Conservation (phyloP, 2,888 invertebrate genomes). For the Cheiracanthium punctorium region DNA sequence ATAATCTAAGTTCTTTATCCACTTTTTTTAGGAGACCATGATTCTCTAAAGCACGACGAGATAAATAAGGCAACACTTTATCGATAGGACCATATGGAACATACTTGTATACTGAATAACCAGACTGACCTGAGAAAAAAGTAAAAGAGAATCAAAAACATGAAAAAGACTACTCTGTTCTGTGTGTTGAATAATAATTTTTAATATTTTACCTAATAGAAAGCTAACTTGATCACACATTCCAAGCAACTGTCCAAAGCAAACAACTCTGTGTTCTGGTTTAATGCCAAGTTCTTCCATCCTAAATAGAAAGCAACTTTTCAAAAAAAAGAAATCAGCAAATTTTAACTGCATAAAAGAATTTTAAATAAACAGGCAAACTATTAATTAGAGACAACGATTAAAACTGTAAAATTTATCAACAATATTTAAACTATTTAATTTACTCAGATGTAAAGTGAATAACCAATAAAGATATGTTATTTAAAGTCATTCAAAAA, state of each 20-base stretch:
- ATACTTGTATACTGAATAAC: conserved; percentile 99
- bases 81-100: conserved; percentile 99
- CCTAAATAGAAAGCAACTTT: conserved; percentile 20
- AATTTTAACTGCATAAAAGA: no score
- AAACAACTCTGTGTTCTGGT: conserved; percentile 80
- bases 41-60: conserved; percentile 97
- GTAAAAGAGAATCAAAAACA: no score
- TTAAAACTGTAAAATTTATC: no score
- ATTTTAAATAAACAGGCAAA: no score
- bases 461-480: no score
- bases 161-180: no score
- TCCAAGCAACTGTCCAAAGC: conserved; percentile 98
- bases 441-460: no score
- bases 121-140: conserved; percentile 89
- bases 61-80: conserved; percentile 97
- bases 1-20: conserved; percentile 90
- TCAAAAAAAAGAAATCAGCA: no score
- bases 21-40: conserved; percentile 93
- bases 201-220: conserved; percentile 85
- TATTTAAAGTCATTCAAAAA: no score
- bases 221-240: conserved; percentile 99
- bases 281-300: conserved; percentile 56
- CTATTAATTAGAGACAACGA: no score
- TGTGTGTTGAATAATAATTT: no score
- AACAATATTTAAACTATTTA: no score